These are phyloP conservation scores for Moxostoma hubbsi DNA, from an alignment of 2,797 vertebrate species.

Conservation along the genomic window DNA sequence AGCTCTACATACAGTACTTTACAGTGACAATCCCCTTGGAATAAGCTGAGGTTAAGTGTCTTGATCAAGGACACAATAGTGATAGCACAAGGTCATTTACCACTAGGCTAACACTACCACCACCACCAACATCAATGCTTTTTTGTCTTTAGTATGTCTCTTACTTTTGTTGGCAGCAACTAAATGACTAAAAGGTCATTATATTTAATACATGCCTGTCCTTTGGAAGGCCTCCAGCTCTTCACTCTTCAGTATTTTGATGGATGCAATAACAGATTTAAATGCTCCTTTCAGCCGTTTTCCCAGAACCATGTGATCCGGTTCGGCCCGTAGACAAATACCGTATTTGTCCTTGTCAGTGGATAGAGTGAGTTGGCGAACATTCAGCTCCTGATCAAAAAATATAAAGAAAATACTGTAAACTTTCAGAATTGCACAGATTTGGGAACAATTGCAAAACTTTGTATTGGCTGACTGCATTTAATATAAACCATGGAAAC, in stretches of 20 bases:
- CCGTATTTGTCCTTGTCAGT: constrained; percentile 92
- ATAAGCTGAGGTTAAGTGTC: no score
- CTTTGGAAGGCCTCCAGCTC: constrained; percentile 92
- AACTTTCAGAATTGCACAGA: neutral
- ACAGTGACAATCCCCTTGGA: no score
- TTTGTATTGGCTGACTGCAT: no score
- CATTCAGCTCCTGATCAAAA: constrained; percentile 88
- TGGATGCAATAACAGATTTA: constrained; percentile 84
- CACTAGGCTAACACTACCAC: neutral
- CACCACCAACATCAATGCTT: neutral
- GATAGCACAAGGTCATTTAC: neutral
- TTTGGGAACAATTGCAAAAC: neutral
- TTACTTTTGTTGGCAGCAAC: neutral
- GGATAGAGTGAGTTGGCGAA: constrained; percentile 89
- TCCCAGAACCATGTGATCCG: constrained; percentile 96
- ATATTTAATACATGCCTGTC: constrained; percentile 75
- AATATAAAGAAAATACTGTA: neutral
- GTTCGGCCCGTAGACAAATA: constrained; percentile 90
- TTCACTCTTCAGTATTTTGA: constrained; percentile 89
- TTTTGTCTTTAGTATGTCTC: neutral
- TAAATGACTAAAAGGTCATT: neutral
- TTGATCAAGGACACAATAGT: no score
- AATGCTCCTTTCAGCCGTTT: constrained; percentile 94
- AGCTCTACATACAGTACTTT: no score
- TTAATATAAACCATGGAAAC: no score